phyloP scores from a whole-genome alignment of 2,888 invertebrate species.

The Rhamnusium bicolor region DNA sequence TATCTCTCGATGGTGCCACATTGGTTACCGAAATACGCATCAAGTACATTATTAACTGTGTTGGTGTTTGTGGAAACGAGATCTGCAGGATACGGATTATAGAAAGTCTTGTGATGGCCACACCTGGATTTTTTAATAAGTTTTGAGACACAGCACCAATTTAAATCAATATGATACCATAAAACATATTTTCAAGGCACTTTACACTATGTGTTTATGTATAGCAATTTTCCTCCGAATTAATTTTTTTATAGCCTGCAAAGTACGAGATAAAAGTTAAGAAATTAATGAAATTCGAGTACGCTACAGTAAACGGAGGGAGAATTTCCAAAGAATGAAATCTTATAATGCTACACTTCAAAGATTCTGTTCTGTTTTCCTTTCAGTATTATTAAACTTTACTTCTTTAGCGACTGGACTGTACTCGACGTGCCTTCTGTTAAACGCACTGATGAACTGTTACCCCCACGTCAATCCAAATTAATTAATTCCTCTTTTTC shows the following conservation, averaged over 20 bases:
- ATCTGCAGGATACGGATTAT: too few relatives aligned
- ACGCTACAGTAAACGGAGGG: background rate
- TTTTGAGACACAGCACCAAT: too few relatives aligned
- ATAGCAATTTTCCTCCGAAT: background rate
- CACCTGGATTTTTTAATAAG: too few relatives aligned
- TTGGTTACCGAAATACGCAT: too few relatives aligned
- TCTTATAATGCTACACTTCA: background rate
- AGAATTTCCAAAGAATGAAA: background rate
- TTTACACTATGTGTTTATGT: background rate
- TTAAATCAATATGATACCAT: background rate
- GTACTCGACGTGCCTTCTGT: too few relatives aligned
- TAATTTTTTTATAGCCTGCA: background rate
- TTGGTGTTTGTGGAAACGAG: too few relatives aligned
- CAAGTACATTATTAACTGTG: too few relatives aligned
- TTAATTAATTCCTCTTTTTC: background rate
- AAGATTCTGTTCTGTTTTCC: background rate
- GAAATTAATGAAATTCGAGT: background rate
- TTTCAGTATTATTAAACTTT: background rate
- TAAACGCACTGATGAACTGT: background rate
- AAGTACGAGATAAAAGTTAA: background rate
- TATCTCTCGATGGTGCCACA: too few relatives aligned
- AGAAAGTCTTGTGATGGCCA: too few relatives aligned
- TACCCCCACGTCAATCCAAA: background rate
- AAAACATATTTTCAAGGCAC: background rate
- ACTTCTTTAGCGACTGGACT: background rate